These are phyloP conservation scores for Clarias pachynema DNA, from an alignment of 2,797 vertebrate genomes.

Conservation along the genomic window DNA sequence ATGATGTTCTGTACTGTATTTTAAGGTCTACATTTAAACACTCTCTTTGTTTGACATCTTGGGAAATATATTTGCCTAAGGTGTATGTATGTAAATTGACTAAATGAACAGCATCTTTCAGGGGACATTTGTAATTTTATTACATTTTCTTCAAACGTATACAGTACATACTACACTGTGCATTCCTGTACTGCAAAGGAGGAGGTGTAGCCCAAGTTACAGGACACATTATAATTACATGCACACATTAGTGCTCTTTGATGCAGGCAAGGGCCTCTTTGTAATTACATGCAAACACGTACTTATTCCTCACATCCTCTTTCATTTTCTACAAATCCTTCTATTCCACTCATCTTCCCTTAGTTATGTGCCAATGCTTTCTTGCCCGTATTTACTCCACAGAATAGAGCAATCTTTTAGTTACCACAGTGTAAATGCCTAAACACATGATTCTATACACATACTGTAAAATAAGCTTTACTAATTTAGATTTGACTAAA, in stretches of 20 bases:
- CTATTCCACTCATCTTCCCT: slow-evolving; percentile 25
- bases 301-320: slow-evolving; percentile 34
- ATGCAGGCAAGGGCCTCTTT: slow-evolving; percentile 37
- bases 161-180: neutral
- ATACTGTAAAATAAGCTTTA: slow-evolving; percentile 10
- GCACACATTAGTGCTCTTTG: slow-evolving; percentile 46
- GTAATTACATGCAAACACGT: slow-evolving; percentile 39
- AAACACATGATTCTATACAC: slow-evolving; percentile 13
- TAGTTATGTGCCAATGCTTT: slow-evolving; percentile 33
- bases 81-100: too few relatives aligned
- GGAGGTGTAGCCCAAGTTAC: slow-evolving; percentile 37
- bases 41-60: too few relatives aligned
- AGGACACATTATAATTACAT: slow-evolving; percentile 52
- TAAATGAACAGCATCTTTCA: neutral
- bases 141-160: neutral
- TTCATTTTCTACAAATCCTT: slow-evolving; percentile 49
- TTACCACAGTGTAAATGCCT: slow-evolving; percentile 37
- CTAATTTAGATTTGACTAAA: slow-evolving; percentile 15
- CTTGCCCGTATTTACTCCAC: slow-evolving; percentile 34
- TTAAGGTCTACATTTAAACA: too few relatives aligned
- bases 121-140: neutral
- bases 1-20: too few relatives aligned
- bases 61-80: too few relatives aligned
- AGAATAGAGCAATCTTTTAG: slow-evolving; percentile 25
- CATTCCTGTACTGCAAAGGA: slow-evolving; percentile 35